Percentiles rank a stretch among this genome's conserved stretches.
phyloP scores from a whole-genome alignment of 2,797 vertebrate species.

The Rhynchotus rufescens region DNA sequence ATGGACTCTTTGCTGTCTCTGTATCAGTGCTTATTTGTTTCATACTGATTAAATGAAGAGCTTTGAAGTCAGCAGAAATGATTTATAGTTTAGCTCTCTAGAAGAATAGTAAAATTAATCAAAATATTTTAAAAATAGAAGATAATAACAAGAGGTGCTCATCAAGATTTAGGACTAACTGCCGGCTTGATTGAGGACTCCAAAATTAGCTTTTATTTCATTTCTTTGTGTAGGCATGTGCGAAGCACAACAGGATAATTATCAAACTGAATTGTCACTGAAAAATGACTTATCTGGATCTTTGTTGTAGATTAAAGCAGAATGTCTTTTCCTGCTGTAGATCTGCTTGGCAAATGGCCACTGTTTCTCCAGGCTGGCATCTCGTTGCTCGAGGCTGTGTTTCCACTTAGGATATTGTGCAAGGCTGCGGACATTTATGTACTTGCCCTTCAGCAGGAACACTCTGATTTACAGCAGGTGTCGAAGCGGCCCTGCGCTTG shows the following conservation, averaged over 20 bases:
- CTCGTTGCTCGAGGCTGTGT: not conserved
- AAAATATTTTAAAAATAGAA: slow-evolving; percentile 72
- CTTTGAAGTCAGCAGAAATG: slow-evolving; percentile 50
- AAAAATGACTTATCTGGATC: slow-evolving; percentile 36
- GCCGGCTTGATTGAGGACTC: slow-evolving; percentile 21
- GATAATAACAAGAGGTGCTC: slow-evolving; percentile 48
- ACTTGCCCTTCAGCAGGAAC: not conserved
- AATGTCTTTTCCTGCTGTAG: not conserved
- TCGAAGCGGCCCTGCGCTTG: not conserved
- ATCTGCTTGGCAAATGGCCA: not conserved
- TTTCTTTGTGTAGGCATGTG: slow-evolving; percentile 31
- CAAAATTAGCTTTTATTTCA: slow-evolving; percentile 60
- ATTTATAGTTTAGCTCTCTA: slow-evolving; percentile 59
- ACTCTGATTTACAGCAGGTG: not conserved
- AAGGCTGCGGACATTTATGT: fast-evolving
- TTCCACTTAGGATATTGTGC: not conserved
- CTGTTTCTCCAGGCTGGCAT: not conserved
- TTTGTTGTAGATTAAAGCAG: slow-evolving; percentile 1
- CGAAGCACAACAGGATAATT: slow-evolving; percentile 32
- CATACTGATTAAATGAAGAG: slow-evolving; percentile 31
- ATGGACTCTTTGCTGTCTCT: not conserved
- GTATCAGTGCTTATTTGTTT: slow-evolving; percentile 36
- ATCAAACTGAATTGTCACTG: slow-evolving; percentile 13
- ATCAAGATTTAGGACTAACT: slow-evolving; percentile 58
- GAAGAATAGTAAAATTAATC: slow-evolving; percentile 62